A percentile compares a stretch with the other conserved stretches of the same genome.
These are phyloP conservation scores for Eulemur macaco DNA, from an alignment of 2,113 vertebrate species.

Conservation along the genomic window DNA sequence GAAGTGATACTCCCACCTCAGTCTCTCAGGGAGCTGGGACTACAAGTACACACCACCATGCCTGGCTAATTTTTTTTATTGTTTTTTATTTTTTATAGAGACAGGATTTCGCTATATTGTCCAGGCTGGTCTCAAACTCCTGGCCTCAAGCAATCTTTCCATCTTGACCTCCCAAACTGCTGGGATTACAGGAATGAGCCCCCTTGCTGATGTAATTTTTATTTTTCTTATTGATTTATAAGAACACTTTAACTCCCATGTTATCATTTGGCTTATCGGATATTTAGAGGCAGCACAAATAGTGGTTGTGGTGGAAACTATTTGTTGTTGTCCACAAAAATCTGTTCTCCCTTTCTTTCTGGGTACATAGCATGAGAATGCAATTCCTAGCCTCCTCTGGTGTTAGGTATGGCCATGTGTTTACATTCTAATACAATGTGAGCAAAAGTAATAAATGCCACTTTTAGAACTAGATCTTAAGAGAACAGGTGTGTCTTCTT, in stretches of 20 bases:
- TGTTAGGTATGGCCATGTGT: background rate
- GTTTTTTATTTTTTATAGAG: too few relatives aligned
- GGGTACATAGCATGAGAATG: background rate
- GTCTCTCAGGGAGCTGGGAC: too few relatives aligned
- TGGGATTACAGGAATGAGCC: too few relatives aligned
- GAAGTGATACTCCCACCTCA: too few relatives aligned
- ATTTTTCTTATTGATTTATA: constrained; percentile 39
- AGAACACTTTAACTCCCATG: background rate
- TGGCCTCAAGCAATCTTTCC: too few relatives aligned
- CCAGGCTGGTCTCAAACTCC: too few relatives aligned
- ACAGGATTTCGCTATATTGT: too few relatives aligned
- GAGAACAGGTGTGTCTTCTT: background rate
- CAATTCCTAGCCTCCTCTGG: background rate
- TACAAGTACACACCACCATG: too few relatives aligned
- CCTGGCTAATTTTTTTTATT: too few relatives aligned
- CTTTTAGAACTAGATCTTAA: background rate
- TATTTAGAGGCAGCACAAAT: background rate
- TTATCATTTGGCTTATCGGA: background rate
- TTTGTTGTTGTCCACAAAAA: background rate
- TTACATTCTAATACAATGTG: background rate
- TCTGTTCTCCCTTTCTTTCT: background rate
- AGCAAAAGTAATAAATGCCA: background rate
- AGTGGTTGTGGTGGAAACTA: background rate
- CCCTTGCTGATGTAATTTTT: background rate
- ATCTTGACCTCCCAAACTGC: too few relatives aligned